phyloP scores from a whole-genome alignment of 64 coral and sea anemone species.

The Dendronephthya gigantea region DNA sequence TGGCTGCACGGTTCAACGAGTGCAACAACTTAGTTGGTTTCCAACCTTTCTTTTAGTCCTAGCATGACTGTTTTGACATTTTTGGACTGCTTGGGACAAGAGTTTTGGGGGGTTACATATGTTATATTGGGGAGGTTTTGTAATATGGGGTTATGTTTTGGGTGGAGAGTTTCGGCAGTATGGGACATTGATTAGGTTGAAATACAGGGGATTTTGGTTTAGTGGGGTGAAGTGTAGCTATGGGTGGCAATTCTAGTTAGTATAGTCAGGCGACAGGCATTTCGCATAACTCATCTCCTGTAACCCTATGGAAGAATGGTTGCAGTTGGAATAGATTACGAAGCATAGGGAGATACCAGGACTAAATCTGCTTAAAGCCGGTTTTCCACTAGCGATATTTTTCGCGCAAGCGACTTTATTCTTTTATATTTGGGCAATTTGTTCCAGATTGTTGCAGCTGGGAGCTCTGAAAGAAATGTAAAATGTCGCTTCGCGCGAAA shows the following conservation, averaged over 20 bases:
- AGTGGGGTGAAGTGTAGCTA: background rate
- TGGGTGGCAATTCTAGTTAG: no score
- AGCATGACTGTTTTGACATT: background rate
- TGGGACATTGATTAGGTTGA: background rate
- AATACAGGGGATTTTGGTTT: background rate
- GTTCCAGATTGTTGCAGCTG: no score
- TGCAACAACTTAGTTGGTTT: background rate
- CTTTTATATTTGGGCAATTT: no score
- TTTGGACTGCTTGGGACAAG: background rate
- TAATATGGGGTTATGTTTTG: background rate
- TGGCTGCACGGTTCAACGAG: background rate
- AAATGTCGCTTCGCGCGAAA: no score
- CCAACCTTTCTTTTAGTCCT: background rate
- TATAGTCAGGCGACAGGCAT: no score
- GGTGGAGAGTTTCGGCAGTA: background rate
- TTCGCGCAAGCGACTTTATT: no score
- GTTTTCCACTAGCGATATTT: no score
- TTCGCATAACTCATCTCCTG: no score
- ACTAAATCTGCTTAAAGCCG: no score
- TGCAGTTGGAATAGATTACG: constrained; percentile 14
- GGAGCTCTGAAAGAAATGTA: no score
- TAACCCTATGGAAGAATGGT: background rate
- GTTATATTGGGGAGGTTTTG: no score
- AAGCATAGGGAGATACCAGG: no score
- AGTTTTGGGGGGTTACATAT: background rate